phyloP scores from a whole-genome alignment of 2,888 invertebrate genomes.

The Linnaemya vulpina region DNA sequence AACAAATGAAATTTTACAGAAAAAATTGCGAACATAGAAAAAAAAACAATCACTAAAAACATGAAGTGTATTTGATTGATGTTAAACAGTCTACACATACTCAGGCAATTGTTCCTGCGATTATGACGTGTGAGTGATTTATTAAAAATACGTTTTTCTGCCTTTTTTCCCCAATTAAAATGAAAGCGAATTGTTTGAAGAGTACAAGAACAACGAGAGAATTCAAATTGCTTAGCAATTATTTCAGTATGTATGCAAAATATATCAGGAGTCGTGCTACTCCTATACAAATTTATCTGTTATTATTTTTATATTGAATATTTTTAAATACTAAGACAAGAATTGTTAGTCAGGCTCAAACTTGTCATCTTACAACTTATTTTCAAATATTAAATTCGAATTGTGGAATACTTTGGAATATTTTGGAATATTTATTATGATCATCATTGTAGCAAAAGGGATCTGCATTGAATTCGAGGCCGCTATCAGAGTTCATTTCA shows the following conservation, averaged over 20 bases:
- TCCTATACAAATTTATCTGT: too few relatives aligned
- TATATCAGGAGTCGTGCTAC: too few relatives aligned
- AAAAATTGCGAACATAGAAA: background rate
- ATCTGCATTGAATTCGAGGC: too few relatives aligned
- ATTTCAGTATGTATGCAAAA: background rate
- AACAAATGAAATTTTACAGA: background rate
- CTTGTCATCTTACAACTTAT: too few relatives aligned
- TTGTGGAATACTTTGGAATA: too few relatives aligned
- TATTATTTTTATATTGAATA: too few relatives aligned
- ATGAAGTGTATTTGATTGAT: conserved; percentile 36
- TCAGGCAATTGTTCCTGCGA: conserved; percentile 30
- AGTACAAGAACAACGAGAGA: background rate
- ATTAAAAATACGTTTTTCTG: conserved; percentile 20
- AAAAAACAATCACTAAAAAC: conserved; percentile 4
- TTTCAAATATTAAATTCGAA: too few relatives aligned
- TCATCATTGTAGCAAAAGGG: too few relatives aligned
- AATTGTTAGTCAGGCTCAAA: too few relatives aligned
- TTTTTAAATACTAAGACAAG: too few relatives aligned
- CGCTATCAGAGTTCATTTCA: too few relatives aligned
- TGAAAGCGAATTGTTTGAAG: background rate
- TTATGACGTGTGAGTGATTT: conserved; percentile 58
- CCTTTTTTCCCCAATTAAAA: background rate
- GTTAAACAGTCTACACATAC: conserved; percentile 31
- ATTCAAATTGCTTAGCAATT: background rate
- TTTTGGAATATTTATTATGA: too few relatives aligned